Conservation (phyloP, 1,140 invertebrate species). For the Asobara japonica region DNA sequence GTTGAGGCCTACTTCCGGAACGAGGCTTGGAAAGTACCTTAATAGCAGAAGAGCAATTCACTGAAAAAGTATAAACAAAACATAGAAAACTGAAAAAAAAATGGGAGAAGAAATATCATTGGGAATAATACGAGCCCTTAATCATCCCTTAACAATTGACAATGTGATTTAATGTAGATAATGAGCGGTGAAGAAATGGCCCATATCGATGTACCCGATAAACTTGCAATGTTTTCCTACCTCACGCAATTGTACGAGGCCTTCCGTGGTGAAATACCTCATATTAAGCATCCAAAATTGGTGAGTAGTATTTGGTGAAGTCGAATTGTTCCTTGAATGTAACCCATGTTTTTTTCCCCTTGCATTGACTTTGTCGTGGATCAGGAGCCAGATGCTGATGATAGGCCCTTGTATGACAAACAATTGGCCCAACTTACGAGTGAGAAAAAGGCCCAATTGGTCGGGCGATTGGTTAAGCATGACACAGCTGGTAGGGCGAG, state of each 20-base stretch:
- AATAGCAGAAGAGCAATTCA: no score
- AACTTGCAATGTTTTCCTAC: constrained; percentile 82
- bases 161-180: constrained; percentile 63
- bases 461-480: constrained; percentile 56
- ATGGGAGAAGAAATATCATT: background rate
- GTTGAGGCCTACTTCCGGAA: no score
- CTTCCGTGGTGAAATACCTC: constrained; percentile 84
- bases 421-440: constrained; percentile 59
- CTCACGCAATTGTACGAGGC: constrained; percentile 87
- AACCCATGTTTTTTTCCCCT: constrained; percentile 31
- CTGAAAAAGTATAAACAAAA: no score
- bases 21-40: no score
- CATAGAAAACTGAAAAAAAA: no score
- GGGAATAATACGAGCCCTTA: background rate
- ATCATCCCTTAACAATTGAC: constrained; percentile 22
- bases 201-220: constrained; percentile 76
- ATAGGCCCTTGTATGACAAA: constrained; percentile 53
- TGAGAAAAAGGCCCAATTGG: constrained; percentile 60
- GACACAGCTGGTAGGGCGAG: constrained; percentile 48
- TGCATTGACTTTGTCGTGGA: background rate
- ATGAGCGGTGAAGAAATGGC: constrained; percentile 86
- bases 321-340: background rate
- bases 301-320: constrained; percentile 61
- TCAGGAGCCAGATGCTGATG: constrained; percentile 59
- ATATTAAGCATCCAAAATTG: constrained; percentile 81